Evolutionary conservation across 2,113 vertebrate species (phyloP).

Genomic region (Nycticebus coucang): DNA sequence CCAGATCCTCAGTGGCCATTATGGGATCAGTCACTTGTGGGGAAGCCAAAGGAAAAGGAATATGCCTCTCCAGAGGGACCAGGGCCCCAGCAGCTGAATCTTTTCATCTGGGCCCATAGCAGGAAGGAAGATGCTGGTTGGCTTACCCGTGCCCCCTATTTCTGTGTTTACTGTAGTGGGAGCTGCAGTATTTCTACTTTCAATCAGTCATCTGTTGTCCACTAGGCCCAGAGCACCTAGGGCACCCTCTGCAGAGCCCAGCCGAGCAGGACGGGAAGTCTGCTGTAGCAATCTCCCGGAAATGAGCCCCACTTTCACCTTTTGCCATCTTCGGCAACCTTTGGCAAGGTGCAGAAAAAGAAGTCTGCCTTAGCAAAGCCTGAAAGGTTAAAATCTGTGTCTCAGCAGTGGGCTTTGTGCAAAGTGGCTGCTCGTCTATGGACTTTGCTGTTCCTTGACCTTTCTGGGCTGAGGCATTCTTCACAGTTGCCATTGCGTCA

Average conservation of each 20-base stretch:
- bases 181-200: not conserved
- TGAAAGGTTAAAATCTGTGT: constrained; percentile 85
- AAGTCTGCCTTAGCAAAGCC: constrained; percentile 69
- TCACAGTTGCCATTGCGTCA: constrained; percentile 83
- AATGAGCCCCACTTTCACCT: not conserved
- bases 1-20: not conserved
- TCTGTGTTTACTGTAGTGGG: not conserved
- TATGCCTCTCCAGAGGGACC: not conserved
- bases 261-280: not conserved
- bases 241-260: not conserved
- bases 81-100: no score
- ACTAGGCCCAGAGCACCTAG: not conserved
- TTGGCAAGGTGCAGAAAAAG: constrained; percentile 45
- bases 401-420: constrained; percentile 76
- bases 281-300: no score
- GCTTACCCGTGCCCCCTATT: accelerated
- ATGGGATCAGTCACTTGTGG: not conserved
- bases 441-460: constrained; percentile 83
- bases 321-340: constrained; percentile 1
- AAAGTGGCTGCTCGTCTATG: constrained; percentile 75
- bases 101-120: not conserved
- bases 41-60: not conserved
- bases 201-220: not conserved
- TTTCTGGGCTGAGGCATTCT: constrained; percentile 83
- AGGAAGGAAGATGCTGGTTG: accelerated